A percentile compares a stretch with the other conserved stretches of the same genome.
Conservation (phyloP, 2,797 vertebrate genomes). For the Schizopygopsis malacanthus region DNA sequence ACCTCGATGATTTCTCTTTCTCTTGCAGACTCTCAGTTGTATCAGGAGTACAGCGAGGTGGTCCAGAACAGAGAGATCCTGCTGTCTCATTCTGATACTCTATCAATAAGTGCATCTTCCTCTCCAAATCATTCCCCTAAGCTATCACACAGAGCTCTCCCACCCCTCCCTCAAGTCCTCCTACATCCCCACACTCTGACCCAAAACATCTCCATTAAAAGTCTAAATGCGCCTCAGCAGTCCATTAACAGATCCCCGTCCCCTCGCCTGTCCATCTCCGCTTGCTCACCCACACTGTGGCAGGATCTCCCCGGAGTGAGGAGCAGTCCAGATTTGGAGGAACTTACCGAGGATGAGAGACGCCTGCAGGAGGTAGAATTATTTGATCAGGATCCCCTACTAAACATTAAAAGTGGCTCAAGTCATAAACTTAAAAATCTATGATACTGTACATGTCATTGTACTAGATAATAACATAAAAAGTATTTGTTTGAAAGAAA, state of each 20-base stretch:
- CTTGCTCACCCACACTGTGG: constrained; percentile 85
- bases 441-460: background rate
- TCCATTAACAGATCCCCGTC: constrained; percentile 67
- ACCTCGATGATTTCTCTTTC: constrained; percentile 23
- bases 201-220: constrained; percentile 56
- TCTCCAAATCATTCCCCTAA: constrained; percentile 69
- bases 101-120: constrained; percentile 36
- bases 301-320: constrained; percentile 89
- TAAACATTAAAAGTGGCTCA: background rate
- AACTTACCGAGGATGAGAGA: constrained; percentile 85
- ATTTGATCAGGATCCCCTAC: background rate
- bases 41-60: constrained; percentile 89
- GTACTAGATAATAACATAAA: background rate
- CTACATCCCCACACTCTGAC: constrained; percentile 64
- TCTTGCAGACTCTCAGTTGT: constrained; percentile 78
- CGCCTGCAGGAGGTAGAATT: constrained; percentile 92
- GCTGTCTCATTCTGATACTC: constrained; percentile 82
- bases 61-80: constrained; percentile 92
- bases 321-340: constrained; percentile 79
- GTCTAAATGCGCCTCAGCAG: constrained; percentile 66
- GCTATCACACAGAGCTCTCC: constrained; percentile 73
- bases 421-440: background rate
- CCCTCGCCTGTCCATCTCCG: constrained; percentile 84
- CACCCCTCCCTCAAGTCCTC: constrained; percentile 66
- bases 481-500: background rate